These are phyloP conservation scores for Chironomus tentans DNA, from an alignment of 2,888 invertebrate genomes.

Conservation along the genomic window DNA sequence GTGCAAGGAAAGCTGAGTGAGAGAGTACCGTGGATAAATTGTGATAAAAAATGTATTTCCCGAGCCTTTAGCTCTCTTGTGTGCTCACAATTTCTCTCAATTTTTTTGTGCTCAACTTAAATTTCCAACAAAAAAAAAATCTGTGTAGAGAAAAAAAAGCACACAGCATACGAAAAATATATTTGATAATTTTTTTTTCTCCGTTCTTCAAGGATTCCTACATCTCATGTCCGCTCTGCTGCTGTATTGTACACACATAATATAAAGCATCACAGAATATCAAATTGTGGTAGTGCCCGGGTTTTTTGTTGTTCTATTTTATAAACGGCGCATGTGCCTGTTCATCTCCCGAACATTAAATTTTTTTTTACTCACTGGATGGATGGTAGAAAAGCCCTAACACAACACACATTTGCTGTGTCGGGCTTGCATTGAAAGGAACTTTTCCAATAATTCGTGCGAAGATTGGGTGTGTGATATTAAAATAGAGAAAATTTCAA, in stretches of 20 bases:
- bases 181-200: too few species aligned
- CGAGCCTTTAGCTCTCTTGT: too few species aligned
- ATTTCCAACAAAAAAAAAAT: too few species aligned
- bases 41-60: too few species aligned
- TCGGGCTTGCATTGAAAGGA: constrained; percentile 27
- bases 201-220: neutral
- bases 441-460: constrained; percentile 20
- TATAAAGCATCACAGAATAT: neutral
- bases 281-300: constrained; percentile 26
- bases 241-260: neutral
- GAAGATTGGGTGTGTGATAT: constrained; percentile 25
- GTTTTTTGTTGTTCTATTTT: constrained; percentile 22
- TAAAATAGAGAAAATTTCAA: neutral
- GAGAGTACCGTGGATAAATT: too few species aligned
- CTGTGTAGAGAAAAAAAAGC: too few species aligned
- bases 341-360: constrained; percentile 12
- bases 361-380: neutral
- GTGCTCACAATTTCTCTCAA: too few species aligned
- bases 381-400: constrained; percentile 14
- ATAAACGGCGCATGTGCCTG: constrained; percentile 14
- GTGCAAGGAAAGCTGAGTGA: too few species aligned
- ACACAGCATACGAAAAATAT: too few species aligned
- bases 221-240: neutral
- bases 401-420: constrained; percentile 25
- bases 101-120: too few species aligned